phyloP scores from a whole-genome alignment of 2,888 invertebrate species.

The Terebella lapidaria region DNA sequence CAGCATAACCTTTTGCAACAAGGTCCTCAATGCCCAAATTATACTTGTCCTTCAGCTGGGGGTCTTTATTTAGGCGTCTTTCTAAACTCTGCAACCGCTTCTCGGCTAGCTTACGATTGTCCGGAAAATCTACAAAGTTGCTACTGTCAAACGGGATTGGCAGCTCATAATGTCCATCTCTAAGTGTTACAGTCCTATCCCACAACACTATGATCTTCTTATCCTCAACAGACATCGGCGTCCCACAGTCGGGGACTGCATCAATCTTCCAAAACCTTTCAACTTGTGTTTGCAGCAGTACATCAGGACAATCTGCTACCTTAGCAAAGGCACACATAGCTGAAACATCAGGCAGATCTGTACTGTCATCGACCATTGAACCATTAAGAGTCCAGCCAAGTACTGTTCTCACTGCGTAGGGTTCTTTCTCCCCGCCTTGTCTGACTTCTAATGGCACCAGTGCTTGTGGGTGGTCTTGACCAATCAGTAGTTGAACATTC shows the following conservation, averaged over 20 bases:
- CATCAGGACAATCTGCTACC: neutral
- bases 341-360: neutral
- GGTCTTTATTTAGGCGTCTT: neutral
- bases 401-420: neutral
- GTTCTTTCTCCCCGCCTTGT: neutral
- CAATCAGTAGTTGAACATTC: neutral
- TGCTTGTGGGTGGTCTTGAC: conserved; percentile 1
- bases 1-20: conserved; percentile 3
- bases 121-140: neutral
- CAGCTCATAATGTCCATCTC: neutral
- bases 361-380: neutral
- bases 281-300: neutral
- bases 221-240: neutral
- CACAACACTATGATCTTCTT: neutral
- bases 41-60: neutral
- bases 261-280: conserved; percentile 3
- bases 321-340: neutral
- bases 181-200: neutral
- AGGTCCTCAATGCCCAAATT: neutral
- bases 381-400: conserved; percentile 8
- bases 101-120: conserved; percentile 11
- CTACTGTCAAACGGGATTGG: neutral
- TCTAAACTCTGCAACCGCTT: neutral
- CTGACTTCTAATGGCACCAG: neutral
- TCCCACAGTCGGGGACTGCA: neutral